A percentile compares a stretch with the other conserved stretches of the same genome.
Evolutionary conservation across 2,888 invertebrate genomes (phyloP).

Genomic region (Sarcophaga carnaria): DNA sequence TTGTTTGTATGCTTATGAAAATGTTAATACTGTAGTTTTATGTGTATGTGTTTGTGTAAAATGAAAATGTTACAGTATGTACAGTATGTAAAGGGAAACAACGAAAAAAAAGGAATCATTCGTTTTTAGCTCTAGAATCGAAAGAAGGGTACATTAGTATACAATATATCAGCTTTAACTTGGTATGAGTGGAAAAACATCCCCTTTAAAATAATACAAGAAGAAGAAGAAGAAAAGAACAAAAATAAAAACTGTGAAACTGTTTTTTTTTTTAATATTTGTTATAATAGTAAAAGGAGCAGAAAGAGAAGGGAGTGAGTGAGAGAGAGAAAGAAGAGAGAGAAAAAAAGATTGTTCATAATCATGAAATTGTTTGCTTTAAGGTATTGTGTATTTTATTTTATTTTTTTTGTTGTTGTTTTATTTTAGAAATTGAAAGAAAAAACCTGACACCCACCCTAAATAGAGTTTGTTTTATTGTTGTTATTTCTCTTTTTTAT

Average conservation of each 20-base stretch:
- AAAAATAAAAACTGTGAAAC: background rate
- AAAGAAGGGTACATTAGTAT: conserved; percentile 14
- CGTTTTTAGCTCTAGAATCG: no score
- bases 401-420: conserved; percentile 14
- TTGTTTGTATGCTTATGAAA: conserved; percentile 76
- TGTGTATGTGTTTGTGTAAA: conserved; percentile 77
- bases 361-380: conserved; percentile 50
- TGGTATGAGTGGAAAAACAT: conserved; percentile 35
- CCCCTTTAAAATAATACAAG: conserved; percentile 9
- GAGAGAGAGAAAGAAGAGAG: background rate
- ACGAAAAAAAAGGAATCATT: no score
- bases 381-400: background rate
- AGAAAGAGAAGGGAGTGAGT: background rate
- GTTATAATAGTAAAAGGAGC: conserved; percentile 10
- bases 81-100: conserved; percentile 49
- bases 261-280: conserved; percentile 4
- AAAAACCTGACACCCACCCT: background rate
- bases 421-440: conserved; percentile 42
- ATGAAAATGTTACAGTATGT: background rate
- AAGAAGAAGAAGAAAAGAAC: no score
- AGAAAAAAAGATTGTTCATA: background rate
- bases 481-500: conserved; percentile 21
- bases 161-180: conserved; percentile 3
- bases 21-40: conserved; percentile 67
- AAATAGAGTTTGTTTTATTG: conserved; percentile 6